These are phyloP conservation scores for Drosophila saltans DNA, from an alignment of 1,140 invertebrate species.

Conservation along the genomic window DNA sequence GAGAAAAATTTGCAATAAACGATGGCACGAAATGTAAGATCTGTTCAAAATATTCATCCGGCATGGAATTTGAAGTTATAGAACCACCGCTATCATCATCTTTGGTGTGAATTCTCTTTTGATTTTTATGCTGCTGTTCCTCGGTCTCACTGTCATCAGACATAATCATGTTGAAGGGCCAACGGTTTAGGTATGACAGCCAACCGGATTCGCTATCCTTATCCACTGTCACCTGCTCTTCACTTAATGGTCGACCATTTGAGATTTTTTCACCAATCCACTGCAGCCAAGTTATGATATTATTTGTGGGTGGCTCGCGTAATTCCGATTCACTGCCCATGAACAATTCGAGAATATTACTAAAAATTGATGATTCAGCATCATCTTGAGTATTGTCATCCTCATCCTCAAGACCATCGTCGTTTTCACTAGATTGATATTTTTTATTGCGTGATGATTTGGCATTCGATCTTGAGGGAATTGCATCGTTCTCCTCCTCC, in stretches of 20 bases:
- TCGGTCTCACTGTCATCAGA: constrained; percentile 36
- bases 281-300: constrained; percentile 83
- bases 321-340: constrained; percentile 8
- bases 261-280: constrained; percentile 40
- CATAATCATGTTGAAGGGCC: constrained; percentile 71
- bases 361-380: constrained; percentile 16
- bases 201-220: constrained; percentile 40
- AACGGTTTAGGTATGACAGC: constrained; percentile 64
- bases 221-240: background rate
- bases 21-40: constrained; percentile 86
- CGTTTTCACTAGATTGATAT: background rate
- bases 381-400: background rate
- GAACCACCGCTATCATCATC: constrained; percentile 72
- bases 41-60: constrained; percentile 84
- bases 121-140: constrained; percentile 20
- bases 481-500: constrained; percentile 24
- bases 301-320: constrained; percentile 62
- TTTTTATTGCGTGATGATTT: background rate
- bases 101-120: constrained; percentile 28
- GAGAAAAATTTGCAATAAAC: constrained; percentile 87
- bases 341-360: constrained; percentile 24
- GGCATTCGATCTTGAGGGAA: background rate
- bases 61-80: constrained; percentile 67
- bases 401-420: background rate
- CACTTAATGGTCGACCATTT: background rate